A percentile compares a stretch with the other conserved stretches of the same genome.
These are phyloP conservation scores for Monoplex corrugatus DNA, from an alignment of 2,888 invertebrate species.

Conservation along the genomic window DNA sequence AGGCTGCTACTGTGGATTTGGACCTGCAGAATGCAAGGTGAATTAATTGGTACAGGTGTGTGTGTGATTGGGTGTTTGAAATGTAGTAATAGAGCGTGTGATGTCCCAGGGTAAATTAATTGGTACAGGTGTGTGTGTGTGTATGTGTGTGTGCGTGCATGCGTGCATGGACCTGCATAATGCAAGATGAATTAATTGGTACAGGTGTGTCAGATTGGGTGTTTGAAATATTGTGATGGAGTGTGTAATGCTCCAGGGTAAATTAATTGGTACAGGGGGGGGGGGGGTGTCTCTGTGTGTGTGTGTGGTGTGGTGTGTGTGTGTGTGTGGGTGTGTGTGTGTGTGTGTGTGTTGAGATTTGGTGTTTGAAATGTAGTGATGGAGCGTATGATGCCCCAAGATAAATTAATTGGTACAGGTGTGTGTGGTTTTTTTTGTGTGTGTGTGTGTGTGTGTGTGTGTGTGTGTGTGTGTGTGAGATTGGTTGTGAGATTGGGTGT, in stretches of 20 bases:
- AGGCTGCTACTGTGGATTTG: slow-evolving; percentile 76
- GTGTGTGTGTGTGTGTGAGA: slow-evolving; percentile 3
- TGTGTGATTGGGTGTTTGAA: not conserved
- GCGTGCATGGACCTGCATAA: not conserved
- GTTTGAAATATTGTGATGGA: not conserved
- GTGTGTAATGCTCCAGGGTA: not conserved
- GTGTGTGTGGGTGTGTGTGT: not conserved
- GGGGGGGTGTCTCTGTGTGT: not conserved
- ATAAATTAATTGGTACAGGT: too few species aligned
- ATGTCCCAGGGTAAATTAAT: too few species aligned
- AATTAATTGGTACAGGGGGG: too few species aligned
- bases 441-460: slow-evolving; percentile 5
- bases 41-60: not conserved
- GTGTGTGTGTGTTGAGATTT: not conserved
- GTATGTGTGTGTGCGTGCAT: not conserved
- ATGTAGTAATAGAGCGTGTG: not conserved
- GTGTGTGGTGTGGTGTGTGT: not conserved
- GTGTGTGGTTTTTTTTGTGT: not conserved
- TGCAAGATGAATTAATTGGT: not conserved
- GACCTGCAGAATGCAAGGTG: slow-evolving; percentile 80
- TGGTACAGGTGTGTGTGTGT: too few species aligned
- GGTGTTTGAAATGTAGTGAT: too few species aligned
- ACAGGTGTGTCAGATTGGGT: not conserved
- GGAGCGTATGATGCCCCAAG: not conserved
- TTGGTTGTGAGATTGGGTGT: not conserved